Percentiles rank a stretch among this genome's conserved stretches.
phyloP scores from a whole-genome alignment of 2,888 invertebrate genomes.

The Thalpophila matura region DNA sequence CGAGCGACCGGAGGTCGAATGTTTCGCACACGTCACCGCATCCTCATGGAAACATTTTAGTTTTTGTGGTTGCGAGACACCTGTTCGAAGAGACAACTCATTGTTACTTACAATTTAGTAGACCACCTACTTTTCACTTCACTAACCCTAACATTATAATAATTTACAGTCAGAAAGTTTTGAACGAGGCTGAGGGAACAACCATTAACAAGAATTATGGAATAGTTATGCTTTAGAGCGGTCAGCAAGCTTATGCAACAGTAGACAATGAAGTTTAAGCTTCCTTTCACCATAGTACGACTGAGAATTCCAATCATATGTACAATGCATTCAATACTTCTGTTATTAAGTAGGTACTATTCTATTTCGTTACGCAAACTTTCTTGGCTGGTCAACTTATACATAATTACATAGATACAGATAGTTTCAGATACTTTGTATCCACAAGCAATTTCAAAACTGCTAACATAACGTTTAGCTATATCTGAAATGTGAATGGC shows the following conservation, averaged over 20 bases:
- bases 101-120: conserved; percentile 62
- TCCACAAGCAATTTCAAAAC: conserved; percentile 23
- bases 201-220: conserved; percentile 60
- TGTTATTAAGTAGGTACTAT: conserved; percentile 33
- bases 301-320: conserved; percentile 54
- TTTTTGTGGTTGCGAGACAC: conserved; percentile 62
- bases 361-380: conserved; percentile 32
- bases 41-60: conserved; percentile 65
- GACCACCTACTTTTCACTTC: conserved; percentile 75
- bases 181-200: conserved; percentile 68
- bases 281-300: conserved; percentile 75
- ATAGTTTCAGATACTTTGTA: too few species aligned
- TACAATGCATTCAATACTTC: conserved; percentile 32
- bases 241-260: conserved; percentile 75
- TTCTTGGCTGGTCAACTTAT: not conserved
- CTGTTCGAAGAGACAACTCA: conserved; percentile 60
- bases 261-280: conserved; percentile 74
- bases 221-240: conserved; percentile 71
- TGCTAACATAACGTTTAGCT: conserved; percentile 3
- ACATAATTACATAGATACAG: conserved; percentile 6
- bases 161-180: conserved; percentile 77
- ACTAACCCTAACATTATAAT: conserved; percentile 70
- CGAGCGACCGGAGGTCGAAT: conserved; percentile 70
- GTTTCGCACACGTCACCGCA: conserved; percentile 69
- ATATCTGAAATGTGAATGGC: conserved; percentile 32